A percentile compares a stretch with the other conserved stretches of the same genome.
These are phyloP conservation scores for Pseudocheirus occidentalis DNA, from an alignment of 2,797 vertebrate species.

Conservation along the genomic window DNA sequence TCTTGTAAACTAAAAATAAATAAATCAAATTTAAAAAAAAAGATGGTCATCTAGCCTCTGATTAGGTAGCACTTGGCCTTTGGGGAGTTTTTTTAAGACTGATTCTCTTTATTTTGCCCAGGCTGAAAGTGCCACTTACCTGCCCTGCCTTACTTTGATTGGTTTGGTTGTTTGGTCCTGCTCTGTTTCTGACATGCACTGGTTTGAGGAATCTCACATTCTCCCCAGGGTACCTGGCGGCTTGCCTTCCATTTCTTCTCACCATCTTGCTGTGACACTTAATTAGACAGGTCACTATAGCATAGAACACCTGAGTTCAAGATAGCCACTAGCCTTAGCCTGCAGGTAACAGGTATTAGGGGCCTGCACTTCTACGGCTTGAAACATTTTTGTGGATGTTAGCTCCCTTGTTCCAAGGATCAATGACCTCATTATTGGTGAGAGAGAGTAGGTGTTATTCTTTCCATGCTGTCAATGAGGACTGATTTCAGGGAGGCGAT, in stretches of 20 bases:
- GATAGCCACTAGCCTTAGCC: not conserved
- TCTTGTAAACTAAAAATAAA: no score
- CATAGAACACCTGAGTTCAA: not conserved
- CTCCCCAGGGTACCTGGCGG: not conserved
- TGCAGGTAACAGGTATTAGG: not conserved
- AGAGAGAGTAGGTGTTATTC: not conserved
- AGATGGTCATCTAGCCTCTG: not conserved
- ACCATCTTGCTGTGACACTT: not conserved
- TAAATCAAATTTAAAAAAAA: no score
- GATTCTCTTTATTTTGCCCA: not conserved
- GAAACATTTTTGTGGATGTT: not conserved
- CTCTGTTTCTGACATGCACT: not conserved
- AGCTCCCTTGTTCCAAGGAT: not conserved
- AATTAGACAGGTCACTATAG: not conserved
- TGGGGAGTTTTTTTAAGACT: not conserved
- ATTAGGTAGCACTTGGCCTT: not conserved
- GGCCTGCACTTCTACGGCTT: not conserved
- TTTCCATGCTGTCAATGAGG: not conserved
- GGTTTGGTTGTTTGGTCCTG: not conserved
- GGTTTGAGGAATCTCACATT: not conserved
- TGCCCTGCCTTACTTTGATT: not conserved
- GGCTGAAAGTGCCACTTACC: not conserved
- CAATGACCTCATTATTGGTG: not conserved
- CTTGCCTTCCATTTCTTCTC: not conserved
- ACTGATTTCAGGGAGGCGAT: no score